Base-by-base conservation (phyloP, 2,888 invertebrate genomes). In the Cephus runcator region DNA sequence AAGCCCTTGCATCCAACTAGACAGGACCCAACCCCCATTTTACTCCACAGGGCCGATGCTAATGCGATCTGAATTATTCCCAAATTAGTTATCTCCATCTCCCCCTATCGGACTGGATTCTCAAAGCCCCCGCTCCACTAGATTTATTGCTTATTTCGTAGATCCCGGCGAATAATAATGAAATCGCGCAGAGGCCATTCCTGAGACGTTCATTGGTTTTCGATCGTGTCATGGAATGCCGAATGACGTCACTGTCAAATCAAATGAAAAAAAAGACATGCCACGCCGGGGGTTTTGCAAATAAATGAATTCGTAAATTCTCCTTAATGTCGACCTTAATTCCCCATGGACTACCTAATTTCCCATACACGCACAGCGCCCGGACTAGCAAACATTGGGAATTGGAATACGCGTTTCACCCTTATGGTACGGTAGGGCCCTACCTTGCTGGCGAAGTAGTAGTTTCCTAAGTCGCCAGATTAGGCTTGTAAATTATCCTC, bases 1-100 rank as follows among this genome's bases (percentile, higher is more conserved):
- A 81, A 75, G 80, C 79, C 78, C 76, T 76, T 76, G 75, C 79
- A 74, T 76, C 76, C 36, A 71, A 76, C 73, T 69, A 35, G 40
- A 77, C 77, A 36, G 33, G 34, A 33, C 34, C 31, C 34, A 11
- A 23, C 73, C 56, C 75, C 73, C 73, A 76, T 69, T 75, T 68
- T 35, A n/a, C 69, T 40, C 73, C 31, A 23, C 33, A 34, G 6
- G 12, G 71, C 71, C 71, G 33, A 71, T 71, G 71, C 71, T 71
- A 71, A 71, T 71, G 71, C 71, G 71, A 71, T 71, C 71, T 71
- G 71, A 71, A 71, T 71, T 71, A 71, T 71, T 71, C 34, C 31
- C 71, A 71, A 71, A 71, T 71, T 71, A 71, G 71, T 71, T 71
- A 71, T 71, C 71, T 71, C 71, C 33, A 33, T 31, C 31, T 34